Evolutionary conservation across 2,797 vertebrate genomes (phyloP), one percentile per base, ranked within the genome.

Genomic region (Micrastur ruficollis): DNA sequence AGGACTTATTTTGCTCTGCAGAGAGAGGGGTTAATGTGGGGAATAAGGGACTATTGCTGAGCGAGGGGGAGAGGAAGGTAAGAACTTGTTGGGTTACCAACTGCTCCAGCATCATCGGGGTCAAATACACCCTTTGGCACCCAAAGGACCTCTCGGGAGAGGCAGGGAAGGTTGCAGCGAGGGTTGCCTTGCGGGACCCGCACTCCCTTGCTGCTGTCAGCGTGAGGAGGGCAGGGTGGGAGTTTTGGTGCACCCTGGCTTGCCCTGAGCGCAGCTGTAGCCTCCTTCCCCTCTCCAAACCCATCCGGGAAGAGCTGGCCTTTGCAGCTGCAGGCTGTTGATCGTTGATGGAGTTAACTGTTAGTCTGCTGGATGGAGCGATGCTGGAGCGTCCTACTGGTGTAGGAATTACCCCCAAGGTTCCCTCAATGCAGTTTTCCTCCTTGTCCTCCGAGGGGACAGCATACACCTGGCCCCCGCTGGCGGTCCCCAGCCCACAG

Each of bases 401-500:
- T 34, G 38, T 53, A 38, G 46, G 13, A 63, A 62, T 13, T 68
- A 47, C 12, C 31, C 34, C 32, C 7, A 11, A 4, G 19, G 17
- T 80, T 47, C 34, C 36, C 49, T 34, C 3, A 1, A 3, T 31
- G 47, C 27, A 13, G 13, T 74, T 78, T 88, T 89, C 5, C 15
- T 78, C 49, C 20, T 68, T 34, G 26, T 68, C 9, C 8, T 68
- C 25, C 12, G 23, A n/a, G 26, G 32, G 20, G 26, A 44, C 9
- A n/a, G 9, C 0, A 0, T 55, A 12, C n/a, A 6, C 71, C 38
- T 58, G 59, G 25, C 14, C 16, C 14, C 13, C 0, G 0, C 11
- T 2, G 1, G 49, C 0, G 1, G 31, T 74, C 18, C 15, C 26
- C 38, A 46, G 34, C 44, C 21, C 49, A 12, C 21, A 83, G 46